Percentiles rank a stretch among this genome's conserved stretches.
These are phyloP conservation scores for Cylloceria caligata DNA, from an alignment of 2,888 invertebrate species.

Conservation along the genomic window DNA sequence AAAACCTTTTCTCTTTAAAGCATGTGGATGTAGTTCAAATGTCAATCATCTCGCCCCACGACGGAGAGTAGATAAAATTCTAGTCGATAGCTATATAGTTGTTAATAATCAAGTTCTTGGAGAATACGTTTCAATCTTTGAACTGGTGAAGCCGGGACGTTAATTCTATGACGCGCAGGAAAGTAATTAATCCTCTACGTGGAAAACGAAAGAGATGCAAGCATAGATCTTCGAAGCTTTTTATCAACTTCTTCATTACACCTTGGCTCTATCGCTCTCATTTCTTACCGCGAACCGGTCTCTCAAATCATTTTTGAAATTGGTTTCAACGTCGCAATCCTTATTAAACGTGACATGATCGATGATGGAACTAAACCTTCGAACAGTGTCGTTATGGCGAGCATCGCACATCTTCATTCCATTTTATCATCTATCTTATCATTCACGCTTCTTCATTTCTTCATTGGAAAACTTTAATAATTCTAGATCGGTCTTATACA, in stretches of 20 bases:
- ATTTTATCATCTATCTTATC: conserved; percentile 15
- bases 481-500: not conserved
- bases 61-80: not conserved
- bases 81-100: conserved; percentile 4
- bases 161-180: conserved; percentile 20
- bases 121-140: not conserved
- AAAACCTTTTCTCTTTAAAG: no score
- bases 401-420: conserved; percentile 19
- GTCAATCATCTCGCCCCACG: no score
- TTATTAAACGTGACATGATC: conserved; percentile 63
- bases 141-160: not conserved
- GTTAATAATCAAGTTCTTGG: conserved; percentile 28
- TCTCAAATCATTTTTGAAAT: conserved; percentile 60
- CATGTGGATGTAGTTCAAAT: no score
- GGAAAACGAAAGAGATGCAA: conserved; percentile 10
- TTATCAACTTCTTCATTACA: conserved; percentile 65
- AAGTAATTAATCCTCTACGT: conserved; percentile 9
- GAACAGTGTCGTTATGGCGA: conserved; percentile 1
- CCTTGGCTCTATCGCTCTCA: conserved; percentile 11
- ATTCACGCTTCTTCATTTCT: conserved; percentile 24
- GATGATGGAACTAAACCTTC: conserved; percentile 46
- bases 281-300: conserved; percentile 22
- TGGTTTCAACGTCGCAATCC: conserved; percentile 53
- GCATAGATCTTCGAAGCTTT: conserved; percentile 32
- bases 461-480: conserved; percentile 40